Conservation (phyloP, 1,140 invertebrate species). For the Acromyrmex charruanus region DNA sequence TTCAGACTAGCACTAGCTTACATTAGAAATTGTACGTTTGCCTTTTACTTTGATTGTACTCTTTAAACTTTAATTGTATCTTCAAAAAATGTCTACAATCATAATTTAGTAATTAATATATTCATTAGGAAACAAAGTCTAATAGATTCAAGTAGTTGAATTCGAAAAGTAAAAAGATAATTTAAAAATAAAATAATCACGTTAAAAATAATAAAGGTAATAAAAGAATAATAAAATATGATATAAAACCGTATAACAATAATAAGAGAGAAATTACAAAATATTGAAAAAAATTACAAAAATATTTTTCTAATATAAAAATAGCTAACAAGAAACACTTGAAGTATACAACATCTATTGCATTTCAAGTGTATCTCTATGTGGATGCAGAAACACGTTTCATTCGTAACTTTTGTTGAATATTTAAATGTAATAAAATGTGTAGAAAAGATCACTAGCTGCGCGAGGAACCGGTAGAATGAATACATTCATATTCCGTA, state of each 20-base stretch:
- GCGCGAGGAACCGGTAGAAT: conserved; percentile 7
- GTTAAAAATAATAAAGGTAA: not conserved
- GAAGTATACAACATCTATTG: not conserved
- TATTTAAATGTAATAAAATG: conserved; percentile 28
- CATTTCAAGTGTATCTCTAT: not conserved
- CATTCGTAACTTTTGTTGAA: conserved; percentile 23
- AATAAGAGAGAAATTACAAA: not conserved
- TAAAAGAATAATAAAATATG: not conserved
- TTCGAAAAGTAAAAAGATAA: conserved; percentile 14
- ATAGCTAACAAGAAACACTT: not conserved
- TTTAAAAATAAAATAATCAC: not conserved
- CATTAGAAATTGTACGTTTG: not conserved
- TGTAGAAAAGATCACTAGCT: conserved; percentile 45
- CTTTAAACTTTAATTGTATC: not conserved
- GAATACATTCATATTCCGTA: conserved; percentile 59
- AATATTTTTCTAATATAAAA: not conserved
- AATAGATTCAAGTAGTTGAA: not conserved
- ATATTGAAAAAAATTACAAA: not conserved
- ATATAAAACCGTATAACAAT: not conserved
- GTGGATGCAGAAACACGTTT: not conserved
- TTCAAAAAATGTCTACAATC: not conserved
- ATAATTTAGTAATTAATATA: not conserved
- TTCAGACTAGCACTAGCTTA: not conserved
- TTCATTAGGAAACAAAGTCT: not conserved
- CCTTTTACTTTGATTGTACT: not conserved